These are phyloP conservation scores for Ceratoteleas bidentatus DNA, from an alignment of 1,140 invertebrate genomes.

Conservation along the genomic window DNA sequence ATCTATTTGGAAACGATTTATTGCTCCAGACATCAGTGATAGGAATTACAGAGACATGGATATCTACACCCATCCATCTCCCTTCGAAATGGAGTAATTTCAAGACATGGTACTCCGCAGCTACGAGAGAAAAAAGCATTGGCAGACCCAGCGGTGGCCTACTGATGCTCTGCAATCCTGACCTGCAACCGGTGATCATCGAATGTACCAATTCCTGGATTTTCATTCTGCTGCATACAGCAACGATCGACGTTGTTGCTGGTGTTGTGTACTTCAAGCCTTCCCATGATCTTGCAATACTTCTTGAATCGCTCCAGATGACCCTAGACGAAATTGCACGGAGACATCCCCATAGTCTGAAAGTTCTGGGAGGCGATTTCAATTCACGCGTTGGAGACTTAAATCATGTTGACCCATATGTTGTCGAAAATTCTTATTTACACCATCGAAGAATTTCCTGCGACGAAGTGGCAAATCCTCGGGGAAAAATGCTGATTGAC, in stretches of 20 bases:
- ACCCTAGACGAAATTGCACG: not conserved
- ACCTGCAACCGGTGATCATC: not conserved
- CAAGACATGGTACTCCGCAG: not conserved
- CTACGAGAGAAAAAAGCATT: conserved; percentile 2
- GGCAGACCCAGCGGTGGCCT: conserved; percentile 2
- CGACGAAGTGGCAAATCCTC: not conserved
- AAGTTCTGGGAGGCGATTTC: not conserved
- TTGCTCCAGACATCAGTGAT: not conserved
- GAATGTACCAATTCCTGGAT: not conserved
- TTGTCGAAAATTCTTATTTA: not conserved
- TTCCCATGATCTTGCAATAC: not conserved
- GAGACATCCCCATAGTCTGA: not conserved
- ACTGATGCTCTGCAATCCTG: not conserved
- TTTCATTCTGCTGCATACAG: not conserved
- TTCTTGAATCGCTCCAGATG: not conserved
- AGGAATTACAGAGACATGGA: conserved; percentile 1
- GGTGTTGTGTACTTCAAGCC: not conserved
- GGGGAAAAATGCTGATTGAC: not conserved
- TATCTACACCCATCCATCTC: not conserved
- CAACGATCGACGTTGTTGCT: not conserved
- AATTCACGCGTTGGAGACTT: not conserved
- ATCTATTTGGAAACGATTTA: not conserved
- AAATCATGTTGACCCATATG: not conserved
- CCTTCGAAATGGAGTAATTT: not conserved
- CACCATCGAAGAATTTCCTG: not conserved